Conservation (phyloP, 2,797 vertebrate genomes). For the Dromococcyx pavoninus region DNA sequence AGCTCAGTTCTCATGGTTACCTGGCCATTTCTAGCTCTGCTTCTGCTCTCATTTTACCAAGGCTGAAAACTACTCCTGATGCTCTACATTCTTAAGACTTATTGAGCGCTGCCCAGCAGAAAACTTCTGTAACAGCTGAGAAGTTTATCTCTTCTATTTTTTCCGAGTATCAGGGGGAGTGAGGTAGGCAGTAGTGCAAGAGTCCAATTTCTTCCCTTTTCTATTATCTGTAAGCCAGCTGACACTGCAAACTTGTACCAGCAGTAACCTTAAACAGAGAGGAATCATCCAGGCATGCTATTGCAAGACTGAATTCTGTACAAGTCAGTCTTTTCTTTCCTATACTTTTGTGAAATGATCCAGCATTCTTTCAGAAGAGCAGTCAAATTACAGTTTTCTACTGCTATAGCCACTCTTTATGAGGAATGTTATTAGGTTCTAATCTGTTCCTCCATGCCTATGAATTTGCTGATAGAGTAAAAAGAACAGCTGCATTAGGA, state of each 20-base stretch:
- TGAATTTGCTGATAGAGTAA: not conserved
- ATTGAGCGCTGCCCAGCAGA: not conserved
- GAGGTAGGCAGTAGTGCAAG: not conserved
- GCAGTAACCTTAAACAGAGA: conserved; percentile 28
- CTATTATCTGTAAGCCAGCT: conserved; percentile 5
- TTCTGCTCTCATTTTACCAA: not conserved
- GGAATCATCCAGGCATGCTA: not conserved
- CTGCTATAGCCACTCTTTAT: not conserved
- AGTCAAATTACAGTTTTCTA: not conserved
- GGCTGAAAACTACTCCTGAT: not conserved
- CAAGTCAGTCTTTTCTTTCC: not conserved
- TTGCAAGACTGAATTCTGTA: not conserved
- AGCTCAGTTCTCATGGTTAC: not conserved
- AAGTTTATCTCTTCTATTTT: not conserved
- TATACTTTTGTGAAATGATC: not conserved
- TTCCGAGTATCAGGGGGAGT: not conserved
- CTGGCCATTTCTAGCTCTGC: not conserved
- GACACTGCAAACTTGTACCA: not conserved
- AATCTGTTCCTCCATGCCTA: not conserved
- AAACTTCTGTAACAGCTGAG: conserved; percentile 1
- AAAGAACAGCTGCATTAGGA: not conserved
- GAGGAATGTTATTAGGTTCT: not conserved
- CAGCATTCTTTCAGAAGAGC: not conserved
- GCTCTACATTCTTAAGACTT: not conserved
- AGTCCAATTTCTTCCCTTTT: not conserved